Evolutionary conservation across 2,797 vertebrate genomes (phyloP).

Genomic region (Tarsius wallacei): DNA sequence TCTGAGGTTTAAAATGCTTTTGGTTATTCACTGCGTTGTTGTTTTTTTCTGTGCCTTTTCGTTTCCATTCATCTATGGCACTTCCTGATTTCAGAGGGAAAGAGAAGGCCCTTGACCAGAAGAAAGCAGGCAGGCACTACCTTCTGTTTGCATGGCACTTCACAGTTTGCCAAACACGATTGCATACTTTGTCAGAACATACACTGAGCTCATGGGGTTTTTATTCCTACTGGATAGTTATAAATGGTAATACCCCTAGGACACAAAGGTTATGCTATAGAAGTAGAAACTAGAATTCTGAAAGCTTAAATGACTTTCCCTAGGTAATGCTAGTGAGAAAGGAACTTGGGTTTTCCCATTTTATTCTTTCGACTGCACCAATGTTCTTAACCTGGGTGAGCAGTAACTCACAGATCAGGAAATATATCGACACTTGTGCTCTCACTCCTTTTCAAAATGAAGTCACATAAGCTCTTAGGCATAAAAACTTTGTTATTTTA

Average conservation of each 20-base stretch:
- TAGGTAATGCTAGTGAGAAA: not conserved
- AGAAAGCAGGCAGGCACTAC: not conserved
- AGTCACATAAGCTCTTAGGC: not conserved
- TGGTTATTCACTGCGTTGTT: constrained; percentile 52
- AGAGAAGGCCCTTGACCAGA: not conserved
- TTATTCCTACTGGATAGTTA: not conserved
- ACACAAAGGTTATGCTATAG: not conserved
- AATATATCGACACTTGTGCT: not conserved
- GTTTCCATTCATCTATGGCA: constrained; percentile 24
- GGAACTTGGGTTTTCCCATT: not conserved
- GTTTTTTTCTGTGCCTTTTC: constrained; percentile 34
- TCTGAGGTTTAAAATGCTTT: constrained; percentile 73
- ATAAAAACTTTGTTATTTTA: constrained; percentile 5
- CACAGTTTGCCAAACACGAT: not conserved
- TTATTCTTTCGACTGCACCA: not conserved
- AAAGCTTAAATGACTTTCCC: not conserved
- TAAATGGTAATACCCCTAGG: not conserved
- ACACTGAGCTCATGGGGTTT: not conserved
- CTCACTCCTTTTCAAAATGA: not conserved
- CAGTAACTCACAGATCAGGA: not conserved
- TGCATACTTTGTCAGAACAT: not conserved
- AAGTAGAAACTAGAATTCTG: not conserved
- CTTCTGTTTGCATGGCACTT: not conserved
- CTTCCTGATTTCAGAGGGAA: constrained; percentile 51
- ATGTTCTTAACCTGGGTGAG: constrained; percentile 1